These are phyloP conservation scores for Sterna hirundo DNA, from an alignment of 2,113 vertebrate genomes.

Conservation along the genomic window DNA sequence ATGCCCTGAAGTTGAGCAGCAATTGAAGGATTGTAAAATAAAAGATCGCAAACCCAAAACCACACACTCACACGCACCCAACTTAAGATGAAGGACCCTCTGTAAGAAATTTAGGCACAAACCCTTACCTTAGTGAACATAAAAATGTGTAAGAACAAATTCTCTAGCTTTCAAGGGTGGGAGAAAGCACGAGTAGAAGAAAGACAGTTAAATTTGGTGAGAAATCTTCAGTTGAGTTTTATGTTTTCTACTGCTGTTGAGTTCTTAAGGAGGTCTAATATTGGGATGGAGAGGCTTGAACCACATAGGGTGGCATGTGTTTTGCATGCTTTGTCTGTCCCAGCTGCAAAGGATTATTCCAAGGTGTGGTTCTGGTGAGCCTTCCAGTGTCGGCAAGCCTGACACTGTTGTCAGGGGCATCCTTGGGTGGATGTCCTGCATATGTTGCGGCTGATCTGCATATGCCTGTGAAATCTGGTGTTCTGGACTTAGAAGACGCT, in stretches of 20 bases:
- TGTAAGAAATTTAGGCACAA: neutral
- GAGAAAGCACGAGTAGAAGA: neutral
- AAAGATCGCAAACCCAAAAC: no score
- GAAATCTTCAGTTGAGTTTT: neutral
- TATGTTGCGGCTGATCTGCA: neutral
- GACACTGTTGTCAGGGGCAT: neutral
- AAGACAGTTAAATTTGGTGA: neutral
- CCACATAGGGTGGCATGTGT: neutral
- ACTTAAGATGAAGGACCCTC: neutral
- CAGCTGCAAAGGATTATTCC: neutral
- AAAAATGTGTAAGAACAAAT: neutral
- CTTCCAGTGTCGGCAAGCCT: neutral
- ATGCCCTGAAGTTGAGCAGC: neutral
- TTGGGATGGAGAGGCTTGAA: neutral
- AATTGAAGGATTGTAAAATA: neutral
- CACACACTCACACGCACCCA: no score
- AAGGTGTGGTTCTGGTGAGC: neutral
- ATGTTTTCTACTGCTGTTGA: neutral
- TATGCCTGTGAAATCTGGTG: neutral
- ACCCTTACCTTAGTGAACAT: neutral
- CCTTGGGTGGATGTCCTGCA: neutral
- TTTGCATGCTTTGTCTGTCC: neutral
- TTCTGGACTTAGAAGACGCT: neutral
- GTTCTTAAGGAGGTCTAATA: neutral
- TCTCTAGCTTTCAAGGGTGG: neutral